Base-by-base conservation (phyloP, 2,888 invertebrate genomes). In the Leucoptera coffeella region DNA sequence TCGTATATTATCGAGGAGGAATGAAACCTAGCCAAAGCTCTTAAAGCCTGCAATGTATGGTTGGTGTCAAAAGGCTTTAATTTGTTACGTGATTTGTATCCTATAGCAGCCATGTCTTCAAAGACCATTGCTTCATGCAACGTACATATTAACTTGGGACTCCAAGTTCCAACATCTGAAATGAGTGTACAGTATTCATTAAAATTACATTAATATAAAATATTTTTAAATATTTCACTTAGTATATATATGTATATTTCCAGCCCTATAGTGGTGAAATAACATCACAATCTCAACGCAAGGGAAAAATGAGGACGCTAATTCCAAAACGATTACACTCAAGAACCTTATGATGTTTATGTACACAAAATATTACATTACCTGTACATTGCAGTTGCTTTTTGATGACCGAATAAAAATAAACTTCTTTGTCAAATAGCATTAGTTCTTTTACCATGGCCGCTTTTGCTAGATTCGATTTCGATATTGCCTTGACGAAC, bases 1-100 rank as follows among this genome's bases (percentile, higher is more conserved):
- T 76, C 75, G 34, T 49, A 71, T 30, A 75, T 52, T n/a, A 75
- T 51, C 3, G 67, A 52, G n/a, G 64, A 50, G 1, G 73, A 64
- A 32, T 76, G 77, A 34, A 75, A 64, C 33, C 57, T 53, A 2
- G 73, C 65, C 23, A 76, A 36, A 3, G 67, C 52, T 29, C 49
- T 46, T 25, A 76, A 41, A 15, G 71, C 69, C 37, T 55, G 47
- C 15, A 59, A 38, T 8, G 62, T 72, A 33, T 76, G 74, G 2
- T 51, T 44, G 26, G 56, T 42, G 32, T 74, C 73, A 24, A 74
- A 65, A 26, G 53, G 45, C 13, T 47, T 35, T 24, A 59, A 50
- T 44, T 57, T 62, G 34, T 58, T 42, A 15, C 45, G 42, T 20
- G 49, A 33, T 33, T 42, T 49, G 28, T 57, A 69, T n/a, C 53